Evolutionary conservation across 2,888 invertebrate species (phyloP).

Genomic region (Hymenopus coronatus): DNA sequence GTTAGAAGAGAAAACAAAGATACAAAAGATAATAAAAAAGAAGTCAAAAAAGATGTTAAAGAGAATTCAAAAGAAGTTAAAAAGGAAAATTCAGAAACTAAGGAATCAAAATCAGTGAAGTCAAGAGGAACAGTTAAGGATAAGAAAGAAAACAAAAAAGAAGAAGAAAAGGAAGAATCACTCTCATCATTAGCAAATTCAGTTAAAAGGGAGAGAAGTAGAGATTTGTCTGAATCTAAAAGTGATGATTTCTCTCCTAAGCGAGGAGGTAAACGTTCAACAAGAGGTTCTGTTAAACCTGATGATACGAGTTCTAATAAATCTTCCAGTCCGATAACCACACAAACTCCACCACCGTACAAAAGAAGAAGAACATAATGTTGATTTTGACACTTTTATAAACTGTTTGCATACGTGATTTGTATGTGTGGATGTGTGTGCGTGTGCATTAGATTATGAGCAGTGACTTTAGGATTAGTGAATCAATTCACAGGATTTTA

Average conservation of each 20-base stretch:
- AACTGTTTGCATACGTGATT: not conserved
- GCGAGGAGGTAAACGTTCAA: constrained; percentile 43
- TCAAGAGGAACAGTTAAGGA: constrained; percentile 23
- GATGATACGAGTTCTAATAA: constrained; percentile 41
- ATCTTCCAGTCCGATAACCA: constrained; percentile 30
- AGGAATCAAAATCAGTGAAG: constrained; percentile 18
- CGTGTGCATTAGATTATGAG: not conserved
- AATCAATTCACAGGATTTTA: not conserved
- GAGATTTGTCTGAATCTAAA: constrained; percentile 18
- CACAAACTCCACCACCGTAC: constrained; percentile 21
- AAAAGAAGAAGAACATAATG: constrained; percentile 26
- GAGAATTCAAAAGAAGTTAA: constrained; percentile 13
- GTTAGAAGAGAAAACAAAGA: constrained; percentile 19
- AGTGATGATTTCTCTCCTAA: constrained; percentile 24
- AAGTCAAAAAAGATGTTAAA: constrained; percentile 21
- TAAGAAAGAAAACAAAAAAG: constrained; percentile 25
- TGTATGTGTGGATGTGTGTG: not conserved
- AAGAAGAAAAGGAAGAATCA: constrained; percentile 17
- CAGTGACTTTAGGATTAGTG: not conserved
- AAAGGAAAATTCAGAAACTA: constrained; percentile 23
- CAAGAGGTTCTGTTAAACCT: constrained; percentile 48
- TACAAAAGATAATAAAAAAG: constrained; percentile 14
- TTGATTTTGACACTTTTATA: not conserved
- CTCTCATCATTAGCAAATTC: not conserved
- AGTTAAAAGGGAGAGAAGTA: constrained; percentile 24